Conservation (phyloP, 2,888 invertebrate species). For the Ophioninae sp. region DNA sequence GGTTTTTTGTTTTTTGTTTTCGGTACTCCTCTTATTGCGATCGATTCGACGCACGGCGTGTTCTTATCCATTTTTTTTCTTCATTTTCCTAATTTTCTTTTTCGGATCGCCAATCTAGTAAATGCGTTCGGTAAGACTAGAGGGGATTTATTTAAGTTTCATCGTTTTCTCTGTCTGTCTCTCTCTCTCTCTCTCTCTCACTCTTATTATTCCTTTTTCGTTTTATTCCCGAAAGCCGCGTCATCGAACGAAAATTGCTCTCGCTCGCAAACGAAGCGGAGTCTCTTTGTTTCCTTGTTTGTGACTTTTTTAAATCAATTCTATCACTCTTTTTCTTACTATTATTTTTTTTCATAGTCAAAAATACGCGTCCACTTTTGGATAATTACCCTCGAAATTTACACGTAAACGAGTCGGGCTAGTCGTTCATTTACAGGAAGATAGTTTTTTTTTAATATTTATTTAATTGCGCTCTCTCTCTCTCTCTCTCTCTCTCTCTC, state of each 20-base stretch:
- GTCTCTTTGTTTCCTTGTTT: constrained; percentile 21
- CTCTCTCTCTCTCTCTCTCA: neutral
- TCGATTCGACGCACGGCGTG: constrained; percentile 10
- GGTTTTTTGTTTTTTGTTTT: constrained; percentile 62
- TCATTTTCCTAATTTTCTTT: constrained; percentile 37
- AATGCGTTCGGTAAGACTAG: constrained; percentile 80
- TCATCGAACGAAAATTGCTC: constrained; percentile 70
- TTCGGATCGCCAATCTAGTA: constrained; percentile 68
- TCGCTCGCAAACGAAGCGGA: constrained; percentile 55
- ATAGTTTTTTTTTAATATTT: constrained; percentile 67
- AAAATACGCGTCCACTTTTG: constrained; percentile 77
- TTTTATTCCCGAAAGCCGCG: constrained; percentile 70
- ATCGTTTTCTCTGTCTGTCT: neutral
- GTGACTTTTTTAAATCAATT: neutral
- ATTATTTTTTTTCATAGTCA: constrained; percentile 58
- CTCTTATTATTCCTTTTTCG: neutral
- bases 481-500: constrained; percentile 17
- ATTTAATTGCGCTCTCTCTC: neutral
- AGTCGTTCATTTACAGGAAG: constrained; percentile 77
- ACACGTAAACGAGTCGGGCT: constrained; percentile 69
- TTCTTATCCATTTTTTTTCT: constrained; percentile 50
- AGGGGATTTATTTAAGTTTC: constrained; percentile 42
- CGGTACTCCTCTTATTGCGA: constrained; percentile 71
- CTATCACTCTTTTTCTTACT: neutral
- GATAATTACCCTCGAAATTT: constrained; percentile 72